Base-by-base conservation (phyloP, 2,113 vertebrate species). In the Meleagris gallopavo region DNA sequence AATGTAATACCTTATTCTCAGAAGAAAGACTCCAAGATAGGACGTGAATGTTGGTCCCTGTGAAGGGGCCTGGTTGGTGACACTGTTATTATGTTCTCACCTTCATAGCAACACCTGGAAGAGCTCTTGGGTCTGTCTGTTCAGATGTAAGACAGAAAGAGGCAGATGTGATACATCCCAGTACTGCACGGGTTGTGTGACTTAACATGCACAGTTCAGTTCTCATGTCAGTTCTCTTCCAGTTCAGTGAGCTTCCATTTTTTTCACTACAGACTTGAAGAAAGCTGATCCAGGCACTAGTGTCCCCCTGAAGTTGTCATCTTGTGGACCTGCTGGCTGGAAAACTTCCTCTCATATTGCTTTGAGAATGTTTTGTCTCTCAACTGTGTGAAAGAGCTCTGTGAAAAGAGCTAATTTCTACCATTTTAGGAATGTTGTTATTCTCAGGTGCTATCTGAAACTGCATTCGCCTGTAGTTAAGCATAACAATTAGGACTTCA, bases 171-270 rank as follows among this genome's bases (percentile, higher is more conserved):
- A 5, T 5, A 25, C 57, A 60, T 54, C 19, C 1, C 32, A 0
- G 0, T 66, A 32, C 17, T 36, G 15, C 2, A 1, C 10, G 41
- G 22, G 7, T 3, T 15, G 8, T 30, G 25, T 64, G 6, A 10
- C 9, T 83, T 0, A 0, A n/a, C 12, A 3, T 43, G 8, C 22
- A 30, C 9, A 10, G 52, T 54, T 30, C 52, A 16, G 15, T 54
- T 54, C 52, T 54, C 52, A 29, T 54, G 52, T 30, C 78, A 21
- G n/a, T 60, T 75, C 60, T 83, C 34, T 86, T 80, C 57, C 70
- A 81, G 34, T 60, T 86, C 36, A 67, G 29, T 88, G 66, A 10
- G 34, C 48, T 64, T 71, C 12, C 1, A 0, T 30, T 92, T 86
- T 90, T 67, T 67, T 29, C 57, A 24, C 0, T 45, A 22, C 34